A percentile compares a stretch with the other conserved stretches of the same genome.
phyloP scores from a whole-genome alignment of 1,140 invertebrate genomes.

The Trichomalopsis sarcophagae region DNA sequence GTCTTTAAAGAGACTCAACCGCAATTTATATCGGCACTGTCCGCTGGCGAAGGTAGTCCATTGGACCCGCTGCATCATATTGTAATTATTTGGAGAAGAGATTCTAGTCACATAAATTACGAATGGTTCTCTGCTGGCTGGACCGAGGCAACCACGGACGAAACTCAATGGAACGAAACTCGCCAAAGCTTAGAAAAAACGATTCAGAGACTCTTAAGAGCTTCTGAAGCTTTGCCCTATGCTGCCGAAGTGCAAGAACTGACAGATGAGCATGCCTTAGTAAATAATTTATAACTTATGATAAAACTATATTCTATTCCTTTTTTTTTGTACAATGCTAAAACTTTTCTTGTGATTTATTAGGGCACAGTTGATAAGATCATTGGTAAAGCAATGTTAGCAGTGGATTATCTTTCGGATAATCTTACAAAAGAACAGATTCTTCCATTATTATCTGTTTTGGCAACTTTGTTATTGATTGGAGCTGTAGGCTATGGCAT shows the following conservation, averaged over 20 bases:
- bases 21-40: constrained; percentile 86
- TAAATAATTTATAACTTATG: constrained; percentile 50
- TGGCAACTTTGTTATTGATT: constrained; percentile 88
- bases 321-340: constrained; percentile 22
- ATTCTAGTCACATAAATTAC: constrained; percentile 90
- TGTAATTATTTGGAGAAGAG: constrained; percentile 92
- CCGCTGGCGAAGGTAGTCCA: constrained; percentile 77
- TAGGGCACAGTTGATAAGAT: constrained; percentile 84
- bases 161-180: constrained; percentile 82
- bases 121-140: constrained; percentile 82
- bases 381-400: constrained; percentile 80
- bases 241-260: constrained; percentile 78
- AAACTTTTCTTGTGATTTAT: constrained; percentile 61
- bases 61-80: constrained; percentile 82
- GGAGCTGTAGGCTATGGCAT: constrained; percentile 89
- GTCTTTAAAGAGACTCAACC: constrained; percentile 89
- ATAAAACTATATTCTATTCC: not conserved
- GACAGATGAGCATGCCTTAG: constrained; percentile 75
- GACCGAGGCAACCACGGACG: constrained; percentile 71
- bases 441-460: constrained; percentile 86
- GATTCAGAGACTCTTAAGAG: constrained; percentile 82
- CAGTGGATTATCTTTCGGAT: constrained; percentile 84
- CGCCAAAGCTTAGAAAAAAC: constrained; percentile 83
- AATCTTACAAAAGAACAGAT: constrained; percentile 88
- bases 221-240: constrained; percentile 82